Evolutionary conservation across 1,140 invertebrate genomes (phyloP).

Genomic region (Leptinotarsa lineolata): DNA sequence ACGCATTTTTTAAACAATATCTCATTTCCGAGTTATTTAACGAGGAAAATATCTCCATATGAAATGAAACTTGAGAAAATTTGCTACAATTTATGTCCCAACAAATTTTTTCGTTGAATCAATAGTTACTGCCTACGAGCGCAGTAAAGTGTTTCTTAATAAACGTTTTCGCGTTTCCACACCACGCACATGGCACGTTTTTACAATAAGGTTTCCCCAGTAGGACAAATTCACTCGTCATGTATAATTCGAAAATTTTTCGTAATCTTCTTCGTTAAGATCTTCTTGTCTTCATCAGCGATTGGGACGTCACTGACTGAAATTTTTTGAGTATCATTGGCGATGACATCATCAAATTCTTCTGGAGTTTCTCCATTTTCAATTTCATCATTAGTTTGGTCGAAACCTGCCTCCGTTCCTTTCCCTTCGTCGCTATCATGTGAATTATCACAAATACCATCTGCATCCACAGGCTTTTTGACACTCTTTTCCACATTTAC

Average conservation of each 20-base stretch:
- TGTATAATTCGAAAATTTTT: too few species aligned
- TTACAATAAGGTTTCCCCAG: too few species aligned
- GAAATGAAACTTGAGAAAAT: neutral
- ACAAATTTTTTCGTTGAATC: neutral
- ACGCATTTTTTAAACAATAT: neutral
- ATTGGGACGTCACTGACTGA: constrained; percentile 1
- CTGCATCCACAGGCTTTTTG: constrained; percentile 19
- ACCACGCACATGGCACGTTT: too few species aligned
- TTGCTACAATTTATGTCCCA: neutral
- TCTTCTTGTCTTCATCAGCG: constrained; percentile 15
- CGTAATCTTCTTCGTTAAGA: neutral
- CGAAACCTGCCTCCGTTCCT: constrained; percentile 11
- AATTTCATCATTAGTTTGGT: constrained; percentile 17
- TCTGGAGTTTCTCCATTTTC: neutral
- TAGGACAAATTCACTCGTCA: too few species aligned
- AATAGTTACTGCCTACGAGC: too few species aligned
- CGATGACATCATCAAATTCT: constrained; percentile 18
- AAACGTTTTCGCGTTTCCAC: too few species aligned
- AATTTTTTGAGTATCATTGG: constrained; percentile 17
- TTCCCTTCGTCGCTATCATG: constrained; percentile 19
- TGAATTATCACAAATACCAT: constrained; percentile 15
- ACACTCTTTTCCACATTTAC: neutral
- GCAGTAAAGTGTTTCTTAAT: too few species aligned
- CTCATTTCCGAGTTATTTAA: neutral
- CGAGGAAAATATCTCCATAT: neutral